Evolutionary conservation across 2,797 vertebrate species (phyloP), one percentile per base, ranked within the genome.

Genomic region (Lagodon rhomboides): DNA sequence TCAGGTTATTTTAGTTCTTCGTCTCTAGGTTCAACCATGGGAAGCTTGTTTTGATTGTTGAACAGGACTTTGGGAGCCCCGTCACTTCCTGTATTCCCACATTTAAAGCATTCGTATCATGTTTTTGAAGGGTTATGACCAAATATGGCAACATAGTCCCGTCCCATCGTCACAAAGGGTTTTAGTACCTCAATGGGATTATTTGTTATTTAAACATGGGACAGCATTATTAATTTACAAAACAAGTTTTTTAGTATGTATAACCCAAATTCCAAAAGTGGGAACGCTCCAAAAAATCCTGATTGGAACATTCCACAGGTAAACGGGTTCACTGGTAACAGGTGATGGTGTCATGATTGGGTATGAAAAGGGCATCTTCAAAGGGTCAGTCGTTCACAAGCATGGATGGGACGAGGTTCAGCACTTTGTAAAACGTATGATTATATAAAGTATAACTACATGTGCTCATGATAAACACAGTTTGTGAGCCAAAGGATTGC

Each of bases 1-100:
- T 38, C 23, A 68, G 68, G 84, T 90, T 91, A 92, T 93, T 92
- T 92, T 90, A 54, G 80, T 76, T 69, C 68, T 44, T 54, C 73
- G 79, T 86, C 51, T 79, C 75, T 69, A 25, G 59, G 69, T 86
- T 81, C 38, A 85, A 54, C 61, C 70, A 66, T 70, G 65, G 63
- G 68, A 86, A 78, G 70, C 65, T 79, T 79, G 71, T 78, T 87
- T 66, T 85, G 73, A 70, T 73, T 74, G 66, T 51, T 72, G 56
- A 77, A 62, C 12, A 58, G 58, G 30, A 12, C 18, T 54, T 50
- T 66, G 47, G 69, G 60, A 77, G 75, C 51, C 60, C 20, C 11
- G 25, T 22, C 41, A 3, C 25, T 64, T 58, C 18, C 41, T 53
- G 58, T 46, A 44, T 69, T 75, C 25, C 73, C 49, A 87, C 25